Evolutionary conservation across 2,888 invertebrate genomes (phyloP), one percentile per base, ranked within the genome.

Genomic region (Nymphalis c-album): DNA sequence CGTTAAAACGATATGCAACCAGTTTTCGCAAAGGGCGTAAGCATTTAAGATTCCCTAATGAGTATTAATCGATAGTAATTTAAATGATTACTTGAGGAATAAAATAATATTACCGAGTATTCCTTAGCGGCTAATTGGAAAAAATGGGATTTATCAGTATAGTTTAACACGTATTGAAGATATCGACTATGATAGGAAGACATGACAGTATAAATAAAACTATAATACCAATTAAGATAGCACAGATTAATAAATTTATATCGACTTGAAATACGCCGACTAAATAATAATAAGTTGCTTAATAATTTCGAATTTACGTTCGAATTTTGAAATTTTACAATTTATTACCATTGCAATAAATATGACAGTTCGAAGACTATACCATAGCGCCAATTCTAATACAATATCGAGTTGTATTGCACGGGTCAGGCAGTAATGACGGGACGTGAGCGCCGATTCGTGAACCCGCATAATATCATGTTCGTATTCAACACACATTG

Each of bases 21-120:
- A 46, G 64, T 46, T 53, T 20, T 35, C 40, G 64, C 53, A 46
- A 65, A 60, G 62, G 62, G 20, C 57, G 55, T 61, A 53, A 51
- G 53, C 66, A 35, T 58, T 67, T 59, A 59, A 66, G 66, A 63
- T 67, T 50, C 58, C 58, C 62, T 62, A 67, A 67, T 67, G 57
- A 62, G 50, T 67, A 62, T 67, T 67, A 67, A 62, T 58, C 46
- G 35, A 46, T 46, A 35, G 47, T n/a, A 46, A 48, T 65, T 60
- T 48, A 48, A 48, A 48, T 48, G 55, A 55, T 58, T 51, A 46
- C 50, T 67, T 67, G 20, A 58, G 53, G 58, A 31, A 60, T 59
- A 20, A 64, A 58, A 64, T 59, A 59, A 45, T 40, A 59, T 64
- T 45, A 59, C 45, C 45, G 1, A 18, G n/a, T 18, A 48, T 64